Base-by-base conservation (phyloP, 1,140 invertebrate species). In the Polypedilum pembai region DNA sequence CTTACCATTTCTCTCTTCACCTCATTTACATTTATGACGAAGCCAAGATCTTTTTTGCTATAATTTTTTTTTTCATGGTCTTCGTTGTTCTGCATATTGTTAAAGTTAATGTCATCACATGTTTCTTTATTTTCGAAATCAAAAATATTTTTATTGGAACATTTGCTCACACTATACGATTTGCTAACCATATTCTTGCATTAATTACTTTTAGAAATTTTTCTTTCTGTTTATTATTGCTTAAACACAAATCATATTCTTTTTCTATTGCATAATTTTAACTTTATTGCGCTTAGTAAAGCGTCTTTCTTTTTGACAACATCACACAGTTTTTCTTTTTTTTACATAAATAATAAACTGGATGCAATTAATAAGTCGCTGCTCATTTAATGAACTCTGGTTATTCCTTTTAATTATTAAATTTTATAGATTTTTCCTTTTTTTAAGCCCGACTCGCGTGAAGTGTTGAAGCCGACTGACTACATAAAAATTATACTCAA, bases 401-500 rank as follows among this genome's bases (percentile, higher is more conserved):
- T 33, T 33, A 15, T 56, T 15, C 3, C 15, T 45, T 8, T 45
- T 45, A 45, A 4, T 45, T 45, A 45, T 45, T 45, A n/a, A n/a
- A 15, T 56, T 56, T 56, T 56, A n/a, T 45, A 8, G n/a, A n/a
- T n/a, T n/a, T 45, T 7, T 1, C 1, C 41, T 45, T 8, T 4
- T 56, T 56, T 56, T 15, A 56, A 56, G 45, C 45, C 45, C 45
- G 45, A 56, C 45, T 56, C 45, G 45, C 45, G 45, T 56, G 45
- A 56, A 56, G 45, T 56, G 12, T 56, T 56, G 45, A 56, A n/a
- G 45, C 45, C 45, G 45, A 56, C 45, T 56, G 45, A 15, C 45
- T 56, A 56, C 45, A 56, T 56, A 56, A 56, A 56, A 56, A 56
- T 56, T 56, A 56, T 56, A 56, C 45, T 56, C 45, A 56, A 56